A percentile compares a stretch with the other conserved stretches of the same genome.
Evolutionary conservation across 2,113 vertebrate species (phyloP).

Genomic region (Limanda limanda): DNA sequence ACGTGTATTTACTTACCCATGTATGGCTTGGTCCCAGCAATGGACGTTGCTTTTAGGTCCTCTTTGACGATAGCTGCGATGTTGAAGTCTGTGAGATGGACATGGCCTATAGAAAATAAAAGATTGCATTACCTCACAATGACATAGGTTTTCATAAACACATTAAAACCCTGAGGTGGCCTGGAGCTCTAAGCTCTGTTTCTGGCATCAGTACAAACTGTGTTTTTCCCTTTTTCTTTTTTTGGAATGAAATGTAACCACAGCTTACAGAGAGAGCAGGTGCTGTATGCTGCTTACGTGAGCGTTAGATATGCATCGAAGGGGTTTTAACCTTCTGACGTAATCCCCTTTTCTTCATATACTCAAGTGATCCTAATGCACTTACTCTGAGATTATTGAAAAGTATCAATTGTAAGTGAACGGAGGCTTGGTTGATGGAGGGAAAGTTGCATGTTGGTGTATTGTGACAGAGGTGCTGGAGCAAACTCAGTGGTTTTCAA

Average conservation of each 20-base stretch:
- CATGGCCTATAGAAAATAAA: constrained; percentile 85
- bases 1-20: constrained; percentile 87
- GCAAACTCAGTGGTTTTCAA: constrained; percentile 41
- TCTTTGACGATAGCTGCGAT: constrained; percentile 91
- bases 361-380: background rate
- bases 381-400: background rate
- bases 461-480: background rate
- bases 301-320: constrained; percentile 11
- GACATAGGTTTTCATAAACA: background rate
- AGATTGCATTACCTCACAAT: constrained; percentile 8
- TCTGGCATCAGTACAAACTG: background rate
- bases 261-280: background rate
- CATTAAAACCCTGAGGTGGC: too few species aligned
- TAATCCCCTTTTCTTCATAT: background rate
- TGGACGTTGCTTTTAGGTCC: constrained; percentile 88
- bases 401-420: background rate
- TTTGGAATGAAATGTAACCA: background rate
- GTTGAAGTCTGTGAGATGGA: constrained; percentile 97
- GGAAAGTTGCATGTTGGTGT: background rate
- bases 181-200: background rate
- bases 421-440: background rate
- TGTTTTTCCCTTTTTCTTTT: background rate
- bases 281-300: constrained; percentile 7
- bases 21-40: constrained; percentile 97
- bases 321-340: background rate